A percentile compares a stretch with the other conserved stretches of the same genome.
Evolutionary conservation across 2,888 invertebrate species (phyloP).

Genomic region (Sinopyrophorus schimmeli): DNA sequence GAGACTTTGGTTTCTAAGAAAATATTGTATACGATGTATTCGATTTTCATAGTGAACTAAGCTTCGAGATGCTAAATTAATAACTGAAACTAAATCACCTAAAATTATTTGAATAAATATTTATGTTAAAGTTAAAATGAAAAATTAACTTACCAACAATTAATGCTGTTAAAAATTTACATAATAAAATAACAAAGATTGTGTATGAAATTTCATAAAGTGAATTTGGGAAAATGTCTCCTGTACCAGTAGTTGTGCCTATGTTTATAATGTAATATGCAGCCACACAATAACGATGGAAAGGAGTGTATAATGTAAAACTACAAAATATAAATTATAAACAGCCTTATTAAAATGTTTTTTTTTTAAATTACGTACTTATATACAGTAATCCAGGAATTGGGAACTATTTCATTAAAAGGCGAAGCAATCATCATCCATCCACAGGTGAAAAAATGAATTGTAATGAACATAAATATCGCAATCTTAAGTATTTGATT

Average conservation of each 20-base stretch:
- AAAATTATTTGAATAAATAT: conserved; percentile 1
- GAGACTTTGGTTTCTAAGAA: conserved; percentile 16
- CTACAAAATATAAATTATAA: not conserved
- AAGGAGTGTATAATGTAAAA: conserved; percentile 19
- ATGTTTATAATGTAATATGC: conserved; percentile 60
- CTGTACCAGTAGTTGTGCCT: conserved; percentile 59
- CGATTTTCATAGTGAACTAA: conserved; percentile 10
- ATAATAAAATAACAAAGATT: conserved; percentile 56
- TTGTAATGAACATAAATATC: not conserved
- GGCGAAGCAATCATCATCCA: conserved; percentile 59
- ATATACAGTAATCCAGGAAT: conserved; percentile 10
- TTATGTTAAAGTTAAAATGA: not conserved
- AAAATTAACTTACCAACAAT: conserved; percentile 49
- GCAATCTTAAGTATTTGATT: conserved; percentile 9
- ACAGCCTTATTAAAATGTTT: too few species aligned
- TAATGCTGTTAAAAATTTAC: conserved; percentile 53
- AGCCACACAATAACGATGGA: conserved; percentile 28
- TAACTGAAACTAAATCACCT: conserved; percentile 15
- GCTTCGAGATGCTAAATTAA: conserved; percentile 2
- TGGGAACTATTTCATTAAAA: conserved; percentile 38
- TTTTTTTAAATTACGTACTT: conserved; percentile 11
- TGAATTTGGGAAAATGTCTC: conserved; percentile 58
- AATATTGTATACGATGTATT: conserved; percentile 11
- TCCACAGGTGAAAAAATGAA: conserved; percentile 57
- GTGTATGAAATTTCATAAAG: conserved; percentile 58